phyloP scores from a whole-genome alignment of 2,797 vertebrate species.

The Pseudomugil tenellus region DNA sequence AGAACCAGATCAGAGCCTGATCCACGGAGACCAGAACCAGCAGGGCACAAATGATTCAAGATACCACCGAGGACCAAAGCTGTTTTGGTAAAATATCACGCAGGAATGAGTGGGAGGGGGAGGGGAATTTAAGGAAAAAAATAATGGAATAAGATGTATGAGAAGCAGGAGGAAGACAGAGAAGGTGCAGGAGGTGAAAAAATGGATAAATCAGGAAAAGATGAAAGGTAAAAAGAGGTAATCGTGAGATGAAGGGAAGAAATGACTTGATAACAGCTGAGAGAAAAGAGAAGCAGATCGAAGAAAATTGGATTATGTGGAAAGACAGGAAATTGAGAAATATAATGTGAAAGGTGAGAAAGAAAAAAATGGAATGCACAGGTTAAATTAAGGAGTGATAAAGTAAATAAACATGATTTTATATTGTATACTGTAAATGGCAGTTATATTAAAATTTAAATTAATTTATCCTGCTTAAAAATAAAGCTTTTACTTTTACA shows the following conservation, averaged over 20 bases:
- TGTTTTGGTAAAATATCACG: slow-evolving; percentile 8
- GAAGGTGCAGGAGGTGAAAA: not conserved
- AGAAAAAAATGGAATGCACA: not conserved
- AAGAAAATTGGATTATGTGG: slow-evolving; percentile 10
- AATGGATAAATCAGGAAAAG: slow-evolving; percentile 24
- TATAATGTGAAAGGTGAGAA: not conserved
- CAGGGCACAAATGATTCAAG: not conserved
- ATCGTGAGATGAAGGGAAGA: slow-evolving; percentile 15
- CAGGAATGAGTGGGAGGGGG: not conserved
- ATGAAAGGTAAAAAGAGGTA: slow-evolving; percentile 11
- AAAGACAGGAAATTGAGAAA: slow-evolving; percentile 10
- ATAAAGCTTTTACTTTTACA: no score
- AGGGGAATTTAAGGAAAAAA: not conserved
- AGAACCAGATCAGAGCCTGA: not conserved
- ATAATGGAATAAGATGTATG: not conserved
- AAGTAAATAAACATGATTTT: not conserved
- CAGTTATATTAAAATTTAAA: not conserved
- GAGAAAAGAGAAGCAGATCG: not conserved
- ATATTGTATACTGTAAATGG: not conserved
- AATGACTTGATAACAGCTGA: not conserved
- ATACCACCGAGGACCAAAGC: slow-evolving; percentile 3
- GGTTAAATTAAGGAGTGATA: not conserved
- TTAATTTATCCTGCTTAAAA: no score
- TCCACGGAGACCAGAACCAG: not conserved
- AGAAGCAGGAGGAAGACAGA: not conserved